Conservation (phyloP, 2,888 invertebrate genomes). For the Oscheius sp. region DNA sequence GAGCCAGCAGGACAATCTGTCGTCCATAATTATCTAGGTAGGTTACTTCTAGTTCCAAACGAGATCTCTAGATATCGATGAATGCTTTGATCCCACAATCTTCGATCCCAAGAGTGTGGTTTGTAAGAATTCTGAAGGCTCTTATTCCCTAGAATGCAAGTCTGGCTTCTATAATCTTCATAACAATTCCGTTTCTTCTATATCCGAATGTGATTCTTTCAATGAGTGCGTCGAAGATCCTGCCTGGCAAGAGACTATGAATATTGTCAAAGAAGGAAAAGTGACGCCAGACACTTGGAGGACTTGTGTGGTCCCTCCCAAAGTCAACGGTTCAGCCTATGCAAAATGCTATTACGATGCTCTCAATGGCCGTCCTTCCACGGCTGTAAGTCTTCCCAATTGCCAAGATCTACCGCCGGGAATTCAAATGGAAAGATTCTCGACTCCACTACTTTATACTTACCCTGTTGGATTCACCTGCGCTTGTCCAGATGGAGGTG, state of each 20-base stretch:
- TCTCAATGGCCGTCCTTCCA: neutral
- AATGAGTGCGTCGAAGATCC: constrained; percentile 28
- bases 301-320: constrained; percentile 4
- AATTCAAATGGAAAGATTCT: too few species aligned
- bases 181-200: neutral
- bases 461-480: constrained; percentile 1
- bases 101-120: neutral
- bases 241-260: constrained; percentile 7
- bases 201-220: neutral
- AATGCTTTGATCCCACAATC: neutral
- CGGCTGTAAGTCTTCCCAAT: neutral
- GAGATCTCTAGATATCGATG: constrained; percentile 26
- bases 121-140: constrained; percentile 3
- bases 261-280: neutral
- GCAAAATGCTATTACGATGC: constrained; percentile 20
- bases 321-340: constrained; percentile 13
- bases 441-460: neutral
- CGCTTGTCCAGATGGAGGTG: constrained; percentile 18
- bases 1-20: constrained; percentile 24
- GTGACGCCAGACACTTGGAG: neutral
- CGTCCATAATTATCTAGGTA: constrained; percentile 3
- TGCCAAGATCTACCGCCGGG: neutral
- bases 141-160: constrained; percentile 9
- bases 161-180: neutral
- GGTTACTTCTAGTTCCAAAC: neutral